Evolutionary conservation across 1,140 invertebrate genomes (phyloP).

Genomic region (Micrasema minimum): DNA sequence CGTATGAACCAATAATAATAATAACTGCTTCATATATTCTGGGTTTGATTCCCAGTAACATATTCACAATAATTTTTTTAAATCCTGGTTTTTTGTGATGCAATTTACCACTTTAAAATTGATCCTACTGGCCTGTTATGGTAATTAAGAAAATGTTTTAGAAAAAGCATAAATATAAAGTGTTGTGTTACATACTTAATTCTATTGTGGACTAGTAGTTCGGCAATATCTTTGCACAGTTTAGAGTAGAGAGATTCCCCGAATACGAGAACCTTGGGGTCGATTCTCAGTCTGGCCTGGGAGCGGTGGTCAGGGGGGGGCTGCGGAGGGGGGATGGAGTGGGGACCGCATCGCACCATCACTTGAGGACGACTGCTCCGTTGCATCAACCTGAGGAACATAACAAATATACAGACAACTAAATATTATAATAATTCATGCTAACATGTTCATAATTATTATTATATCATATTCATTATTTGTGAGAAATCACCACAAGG

Average conservation of each 20-base stretch:
- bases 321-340: constrained; percentile 66
- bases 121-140: too few relatives aligned
- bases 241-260: constrained; percentile 95
- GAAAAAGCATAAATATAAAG: too few relatives aligned
- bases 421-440: constrained; percentile 46
- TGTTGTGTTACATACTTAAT: constrained; percentile 87
- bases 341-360: constrained; percentile 74
- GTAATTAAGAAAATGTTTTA: too few relatives aligned
- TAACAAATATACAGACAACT: constrained; percentile 46
- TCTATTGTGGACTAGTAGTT: constrained; percentile 90
- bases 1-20: too few relatives aligned
- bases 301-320: constrained; percentile 82
- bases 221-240: constrained; percentile 91
- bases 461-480: too few relatives aligned
- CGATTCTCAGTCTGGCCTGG: constrained; percentile 83
- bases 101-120: too few relatives aligned
- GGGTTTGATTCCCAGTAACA: too few relatives aligned
- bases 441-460: too few relatives aligned
- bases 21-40: too few relatives aligned
- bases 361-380: constrained; percentile 81
- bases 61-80: too few relatives aligned
- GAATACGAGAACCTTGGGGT: constrained; percentile 93
- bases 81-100: too few relatives aligned
- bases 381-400: constrained; percentile 73
- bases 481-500: too few relatives aligned